A percentile compares a stretch with the other conserved stretches of the same genome.
These are phyloP conservation scores for Peribatodes rhomboidaria DNA, from an alignment of 2,888 invertebrate species.

Conservation along the genomic window DNA sequence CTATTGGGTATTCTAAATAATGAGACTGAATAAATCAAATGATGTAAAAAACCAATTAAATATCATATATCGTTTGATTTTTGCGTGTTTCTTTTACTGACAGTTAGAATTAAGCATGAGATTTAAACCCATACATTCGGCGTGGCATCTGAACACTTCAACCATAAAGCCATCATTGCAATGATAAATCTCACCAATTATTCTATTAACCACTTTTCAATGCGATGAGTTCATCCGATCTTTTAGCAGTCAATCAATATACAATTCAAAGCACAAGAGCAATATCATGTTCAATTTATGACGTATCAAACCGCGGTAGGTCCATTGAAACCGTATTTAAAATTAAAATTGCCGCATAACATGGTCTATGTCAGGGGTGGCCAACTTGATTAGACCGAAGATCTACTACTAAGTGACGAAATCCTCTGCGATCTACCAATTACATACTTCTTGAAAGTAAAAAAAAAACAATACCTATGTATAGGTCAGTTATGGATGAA, in stretches of 20 bases:
- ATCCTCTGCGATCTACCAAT: no score
- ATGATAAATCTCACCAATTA: not conserved
- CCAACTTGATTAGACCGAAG: no score
- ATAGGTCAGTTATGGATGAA: no score
- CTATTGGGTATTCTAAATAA: conserved; percentile 37
- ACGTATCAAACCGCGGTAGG: conserved; percentile 44
- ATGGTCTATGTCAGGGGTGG: no score
- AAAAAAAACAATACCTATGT: no score
- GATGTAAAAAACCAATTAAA: no score
- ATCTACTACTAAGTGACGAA: no score
- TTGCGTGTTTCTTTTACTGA: no score
- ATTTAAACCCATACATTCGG: no score
- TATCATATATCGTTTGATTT: no score
- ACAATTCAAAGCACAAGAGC: conserved; percentile 30
- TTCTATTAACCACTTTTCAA: conserved; percentile 13
- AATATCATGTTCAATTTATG: conserved; percentile 33
- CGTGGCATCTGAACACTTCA: not conserved
- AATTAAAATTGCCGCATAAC: conserved; percentile 47
- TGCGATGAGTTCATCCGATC: conserved; percentile 26
- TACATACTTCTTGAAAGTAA: no score
- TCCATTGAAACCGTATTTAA: conserved; percentile 47
- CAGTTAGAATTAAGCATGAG: no score
- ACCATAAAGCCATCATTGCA: not conserved
- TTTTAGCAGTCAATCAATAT: conserved; percentile 29
- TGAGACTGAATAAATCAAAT: conserved; percentile 42